Evolutionary conservation across 2,888 invertebrate species (phyloP), one percentile per base, ranked within the genome.

Genomic region (Amphipyra tragopoginis): DNA sequence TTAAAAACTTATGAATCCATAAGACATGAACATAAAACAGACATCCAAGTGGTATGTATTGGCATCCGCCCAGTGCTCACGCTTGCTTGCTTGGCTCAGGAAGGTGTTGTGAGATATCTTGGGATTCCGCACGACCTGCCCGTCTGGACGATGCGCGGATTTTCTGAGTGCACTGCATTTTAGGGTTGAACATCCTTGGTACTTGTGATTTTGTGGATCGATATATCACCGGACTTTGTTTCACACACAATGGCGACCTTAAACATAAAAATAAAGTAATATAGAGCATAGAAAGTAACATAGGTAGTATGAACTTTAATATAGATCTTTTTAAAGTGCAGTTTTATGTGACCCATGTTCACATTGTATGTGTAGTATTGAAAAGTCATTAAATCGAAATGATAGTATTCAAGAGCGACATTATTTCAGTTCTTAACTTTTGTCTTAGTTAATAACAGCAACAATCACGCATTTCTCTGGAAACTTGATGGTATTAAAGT

Each of bases 21-120:
- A 42, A 11, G 39, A 47, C 33, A 51, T 50, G 29, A 42, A 58
- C 63, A 66, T 68, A 62, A 65, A 59, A 64, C 52, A 54, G 55
- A 63, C 36, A 60, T 45, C 40, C 14, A 55, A 56, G 43, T 38
- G 34, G 29, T 29, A 29, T 29, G 39, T 56, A 55, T 75, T 76
- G 73, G 70, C 70, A 73, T 63, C 33, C 50, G 2, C 47, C 66
- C 73, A 73, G 65, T 60, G 44, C 39, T 59, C 33, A 54, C n/a
- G 33, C 53, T 48, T 21, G 42, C 44, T 50, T 14, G 45, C 40
- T 50, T 59, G 15, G 45, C 39, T 56, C 21, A 29, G 38, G 67
- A 71, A 62, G 69, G 72, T 75, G 65, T 72, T 51, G 59, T 61
- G 40, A 34, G 56, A 60, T 77, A 77, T 79, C 74, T 71, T 48